phyloP scores from a whole-genome alignment of 2,797 vertebrate genomes.

The Knipowitschia caucasica region DNA sequence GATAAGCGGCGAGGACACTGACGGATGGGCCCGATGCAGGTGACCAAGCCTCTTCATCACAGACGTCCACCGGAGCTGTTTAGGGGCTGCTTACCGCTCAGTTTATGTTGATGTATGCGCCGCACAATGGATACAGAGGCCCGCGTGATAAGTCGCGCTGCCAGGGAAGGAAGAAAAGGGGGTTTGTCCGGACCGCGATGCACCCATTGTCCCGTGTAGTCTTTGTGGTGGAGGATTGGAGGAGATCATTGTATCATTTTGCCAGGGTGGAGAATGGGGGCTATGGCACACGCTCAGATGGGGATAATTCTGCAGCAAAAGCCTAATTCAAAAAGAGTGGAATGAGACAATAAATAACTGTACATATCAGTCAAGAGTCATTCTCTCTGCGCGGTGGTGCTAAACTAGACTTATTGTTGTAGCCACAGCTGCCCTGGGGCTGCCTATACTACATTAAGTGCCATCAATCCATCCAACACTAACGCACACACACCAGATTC shows the following conservation, averaged over 20 bases:
- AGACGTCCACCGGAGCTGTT: constrained; percentile 9
- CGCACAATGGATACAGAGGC: constrained; percentile 2
- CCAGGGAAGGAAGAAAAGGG: constrained; percentile 1
- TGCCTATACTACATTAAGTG: too few relatives aligned
- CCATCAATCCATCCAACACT: too few relatives aligned
- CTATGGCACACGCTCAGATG: not conserved
- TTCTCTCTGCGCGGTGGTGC: too few relatives aligned
- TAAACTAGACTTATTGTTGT: too few relatives aligned
- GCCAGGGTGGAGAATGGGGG: not conserved
- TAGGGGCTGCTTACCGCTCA: constrained; percentile 20
- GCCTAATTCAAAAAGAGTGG: too few relatives aligned
- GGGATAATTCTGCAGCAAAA: not conserved
- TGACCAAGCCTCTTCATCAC: constrained; percentile 48
- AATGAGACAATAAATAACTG: too few relatives aligned
- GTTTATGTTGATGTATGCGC: constrained; percentile 26
- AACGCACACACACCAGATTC: too few relatives aligned
- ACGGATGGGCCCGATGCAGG: constrained; percentile 39
- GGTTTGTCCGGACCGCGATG: constrained; percentile 1
- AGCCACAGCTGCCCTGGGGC: too few relatives aligned
- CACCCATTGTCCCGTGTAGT: not conserved
- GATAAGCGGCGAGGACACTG: constrained; percentile 52
- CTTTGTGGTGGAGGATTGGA: not conserved
- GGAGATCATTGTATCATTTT: not conserved
- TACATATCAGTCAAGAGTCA: too few relatives aligned
- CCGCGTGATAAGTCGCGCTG: constrained; percentile 11